These are phyloP conservation scores for Morone saxatilis DNA, from an alignment of 2,113 vertebrate species.

Conservation along the genomic window DNA sequence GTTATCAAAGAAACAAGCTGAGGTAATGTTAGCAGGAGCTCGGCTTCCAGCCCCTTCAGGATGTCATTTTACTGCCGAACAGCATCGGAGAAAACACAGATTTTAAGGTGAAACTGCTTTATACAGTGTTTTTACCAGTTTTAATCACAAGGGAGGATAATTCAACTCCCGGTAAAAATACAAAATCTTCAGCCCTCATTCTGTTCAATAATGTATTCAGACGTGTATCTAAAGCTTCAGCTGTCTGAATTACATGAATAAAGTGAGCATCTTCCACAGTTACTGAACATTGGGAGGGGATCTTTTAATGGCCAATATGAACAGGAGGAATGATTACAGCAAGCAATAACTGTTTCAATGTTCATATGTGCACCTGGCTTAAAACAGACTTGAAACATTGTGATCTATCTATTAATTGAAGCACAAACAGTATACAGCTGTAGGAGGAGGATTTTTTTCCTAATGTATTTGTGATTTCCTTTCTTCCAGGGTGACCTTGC, in stretches of 20 bases:
- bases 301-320: background rate
- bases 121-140: too few relatives aligned
- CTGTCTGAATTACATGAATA: background rate
- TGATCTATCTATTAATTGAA: background rate
- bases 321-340: background rate
- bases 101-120: too few relatives aligned
- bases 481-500: slow-evolving; percentile 89
- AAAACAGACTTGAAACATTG: background rate
- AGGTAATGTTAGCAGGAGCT: too few relatives aligned
- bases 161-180: too few relatives aligned
- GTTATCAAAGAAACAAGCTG: too few relatives aligned
- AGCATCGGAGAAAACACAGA: too few relatives aligned
- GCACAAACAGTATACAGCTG: background rate
- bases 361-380: background rate
- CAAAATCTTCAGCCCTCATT: too few relatives aligned
- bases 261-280: background rate
- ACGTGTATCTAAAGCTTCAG: background rate
- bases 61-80: too few relatives aligned
- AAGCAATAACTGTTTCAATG: background rate
- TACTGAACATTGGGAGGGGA: background rate
- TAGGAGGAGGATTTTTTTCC: background rate
- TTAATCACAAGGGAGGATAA: too few relatives aligned
- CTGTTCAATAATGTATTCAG: background rate
- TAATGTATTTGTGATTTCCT: background rate
- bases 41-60: too few relatives aligned